A percentile compares a stretch with the other conserved stretches of the same genome.
phyloP scores from a whole-genome alignment of 2,888 invertebrate genomes.

The Agapostemon virescens region DNA sequence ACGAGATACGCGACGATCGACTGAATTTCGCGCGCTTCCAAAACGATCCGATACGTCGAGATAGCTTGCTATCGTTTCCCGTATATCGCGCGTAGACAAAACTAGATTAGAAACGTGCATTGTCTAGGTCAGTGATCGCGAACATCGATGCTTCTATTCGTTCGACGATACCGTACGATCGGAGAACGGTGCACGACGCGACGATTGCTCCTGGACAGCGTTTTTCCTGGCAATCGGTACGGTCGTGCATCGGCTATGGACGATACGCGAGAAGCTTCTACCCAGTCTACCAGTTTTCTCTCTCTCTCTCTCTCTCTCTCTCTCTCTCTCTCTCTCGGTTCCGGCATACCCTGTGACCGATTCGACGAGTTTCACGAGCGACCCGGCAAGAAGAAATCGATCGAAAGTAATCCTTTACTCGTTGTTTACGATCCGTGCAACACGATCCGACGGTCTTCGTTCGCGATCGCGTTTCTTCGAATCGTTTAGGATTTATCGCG shows the following conservation, averaged over 20 bases:
- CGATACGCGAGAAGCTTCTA: too few relatives aligned
- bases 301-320: too few relatives aligned
- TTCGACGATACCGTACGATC: constrained; percentile 50
- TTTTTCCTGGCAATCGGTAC: too few relatives aligned
- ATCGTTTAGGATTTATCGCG: constrained; percentile 44
- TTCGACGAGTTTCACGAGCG: constrained; percentile 9
- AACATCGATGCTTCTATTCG: constrained; percentile 52
- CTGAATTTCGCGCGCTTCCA: constrained; percentile 63
- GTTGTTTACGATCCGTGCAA: constrained; percentile 60
- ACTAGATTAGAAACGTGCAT: constrained; percentile 73
- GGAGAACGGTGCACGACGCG: background rate
- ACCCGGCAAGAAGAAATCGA: constrained; percentile 3
- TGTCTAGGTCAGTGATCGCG: constrained; percentile 76
- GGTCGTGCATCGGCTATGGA: too few relatives aligned
- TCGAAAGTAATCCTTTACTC: constrained; percentile 55
- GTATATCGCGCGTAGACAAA: constrained; percentile 72
- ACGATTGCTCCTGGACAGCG: too few relatives aligned
- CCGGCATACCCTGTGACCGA: background rate
- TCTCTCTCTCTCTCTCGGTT: constrained; percentile 5
- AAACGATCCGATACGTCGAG: constrained; percentile 69
- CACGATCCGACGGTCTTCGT: constrained; percentile 32
- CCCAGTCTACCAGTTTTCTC: too few relatives aligned
- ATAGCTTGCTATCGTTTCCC: constrained; percentile 67
- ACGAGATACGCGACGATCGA: constrained; percentile 69
- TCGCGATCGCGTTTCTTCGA: constrained; percentile 23